A percentile compares a stretch with the other conserved stretches of the same genome.
Conservation (phyloP, 2,797 vertebrate species). For the Moxostoma hubbsi region DNA sequence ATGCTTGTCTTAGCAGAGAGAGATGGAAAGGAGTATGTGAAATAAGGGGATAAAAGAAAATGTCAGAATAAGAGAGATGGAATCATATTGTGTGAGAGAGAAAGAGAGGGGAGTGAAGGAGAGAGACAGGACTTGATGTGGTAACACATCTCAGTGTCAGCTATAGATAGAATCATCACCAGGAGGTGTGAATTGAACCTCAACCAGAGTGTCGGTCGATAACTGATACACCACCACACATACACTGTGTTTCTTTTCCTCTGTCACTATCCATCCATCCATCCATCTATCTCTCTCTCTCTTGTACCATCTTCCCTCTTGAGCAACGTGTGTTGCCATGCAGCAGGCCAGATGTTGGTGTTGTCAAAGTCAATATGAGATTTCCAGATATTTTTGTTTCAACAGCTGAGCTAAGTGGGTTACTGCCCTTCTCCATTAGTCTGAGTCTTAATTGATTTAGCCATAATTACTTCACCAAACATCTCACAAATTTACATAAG, state of each 20-base stretch:
- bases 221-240: constrained; percentile 21
- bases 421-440: constrained; percentile 36
- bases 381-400: not conserved
- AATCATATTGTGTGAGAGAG: constrained; percentile 22
- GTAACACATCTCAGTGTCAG: constrained; percentile 33
- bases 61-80: constrained; percentile 21
- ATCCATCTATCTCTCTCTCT: not conserved
- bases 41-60: no score
- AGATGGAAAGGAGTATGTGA: not conserved
- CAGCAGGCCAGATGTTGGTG: constrained; percentile 36
- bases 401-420: constrained; percentile 34
- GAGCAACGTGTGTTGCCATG: not conserved
- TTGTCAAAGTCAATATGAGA: constrained; percentile 22
- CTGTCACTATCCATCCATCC: constrained; percentile 10
- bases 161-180: constrained; percentile 49
- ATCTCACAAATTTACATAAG: constrained; percentile 27
- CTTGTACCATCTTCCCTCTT: constrained; percentile 9
- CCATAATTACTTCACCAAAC: constrained; percentile 23
- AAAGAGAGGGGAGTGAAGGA: constrained; percentile 11
- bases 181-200: constrained; percentile 52
- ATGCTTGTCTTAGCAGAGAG: no score
- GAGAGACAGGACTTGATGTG: constrained; percentile 8
- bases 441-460: constrained; percentile 38
- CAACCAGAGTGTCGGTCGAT: constrained; percentile 38
- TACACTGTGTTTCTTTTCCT: constrained; percentile 13